Base-by-base conservation (phyloP, 2,113 vertebrate genomes). In the Megaceryle maxima region DNA sequence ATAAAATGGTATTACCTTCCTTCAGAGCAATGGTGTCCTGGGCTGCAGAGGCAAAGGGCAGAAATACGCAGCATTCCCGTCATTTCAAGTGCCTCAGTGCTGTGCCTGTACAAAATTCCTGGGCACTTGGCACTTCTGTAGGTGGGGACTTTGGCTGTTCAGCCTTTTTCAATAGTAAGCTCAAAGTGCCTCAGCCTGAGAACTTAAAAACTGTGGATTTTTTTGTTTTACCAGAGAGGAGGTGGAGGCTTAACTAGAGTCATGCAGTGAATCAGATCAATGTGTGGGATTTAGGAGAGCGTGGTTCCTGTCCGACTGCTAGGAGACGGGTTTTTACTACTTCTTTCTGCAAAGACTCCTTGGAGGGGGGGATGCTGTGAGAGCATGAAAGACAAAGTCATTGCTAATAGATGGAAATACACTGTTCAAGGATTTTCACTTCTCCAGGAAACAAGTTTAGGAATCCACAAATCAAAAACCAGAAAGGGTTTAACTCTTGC, bases 11-110 rank as follows among this genome's bases (percentile, higher is more conserved):
- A n/a, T 64, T 64, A 81, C 88, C 51, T 88, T 91, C 60, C 48
- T 75, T 62, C 16, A 12, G 67, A 77, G 59, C 0, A 0, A 10
- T 4, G 60, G 73, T 1, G 0, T 60, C 4, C 3, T 1, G 1
- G 76, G 33, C 39, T 94, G 92, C 83, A 56, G 88, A 95, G 88
- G 92, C 51, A 4, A 94, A 87, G 80, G 81, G 95, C 91, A 94
- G 77, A 68, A 95, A 87, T 69, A 57, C 2, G 1, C 82, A 50
- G 83, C 81, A 92, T 94, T 96, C 80, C 88, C 0, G 3, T 75
- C 79, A 56, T 94, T 91, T 94, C 10, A 6, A 79, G 70, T 80
- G 66, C 74, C 57, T 91, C 44, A 29, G 24, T 62, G 57, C 60
- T 79, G 3, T 60, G 76, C 48, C 87, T 76, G 33, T 10, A 87